These are phyloP conservation scores for Thymelicus sylvestris DNA, from an alignment of 2,888 invertebrate species.

Conservation along the genomic window DNA sequence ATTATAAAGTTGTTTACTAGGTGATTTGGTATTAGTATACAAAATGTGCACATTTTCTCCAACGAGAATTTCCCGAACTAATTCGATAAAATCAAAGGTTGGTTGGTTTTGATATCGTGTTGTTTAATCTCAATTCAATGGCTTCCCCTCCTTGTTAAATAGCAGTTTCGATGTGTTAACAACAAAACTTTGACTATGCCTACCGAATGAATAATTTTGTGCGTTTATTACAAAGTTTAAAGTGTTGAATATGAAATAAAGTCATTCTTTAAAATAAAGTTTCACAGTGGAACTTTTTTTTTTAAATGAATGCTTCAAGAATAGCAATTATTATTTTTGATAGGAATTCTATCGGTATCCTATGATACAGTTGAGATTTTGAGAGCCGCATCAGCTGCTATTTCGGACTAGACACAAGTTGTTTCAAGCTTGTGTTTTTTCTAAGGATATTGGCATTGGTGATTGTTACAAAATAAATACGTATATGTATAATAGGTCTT, in stretches of 20 bases:
- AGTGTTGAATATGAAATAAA: not conserved
- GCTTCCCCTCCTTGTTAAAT: slow-evolving; percentile 73
- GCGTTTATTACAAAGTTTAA: slow-evolving; percentile 11
- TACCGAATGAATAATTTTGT: slow-evolving; percentile 55
- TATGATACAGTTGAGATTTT: too few relatives aligned
- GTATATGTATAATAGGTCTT: too few relatives aligned
- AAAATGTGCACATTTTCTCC: slow-evolving; percentile 41
- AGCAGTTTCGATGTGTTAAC: slow-evolving; percentile 79
- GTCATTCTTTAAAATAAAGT: not conserved
- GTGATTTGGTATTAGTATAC: slow-evolving; percentile 12
- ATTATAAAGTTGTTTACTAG: slow-evolving; percentile 1
- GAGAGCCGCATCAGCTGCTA: too few relatives aligned
- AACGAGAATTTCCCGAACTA: slow-evolving; percentile 60
- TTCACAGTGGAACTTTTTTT: not conserved
- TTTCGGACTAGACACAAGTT: too few relatives aligned
- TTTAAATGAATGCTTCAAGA: too few relatives aligned
- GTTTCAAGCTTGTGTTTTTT: too few relatives aligned
- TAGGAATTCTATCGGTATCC: too few relatives aligned
- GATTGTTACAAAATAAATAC: too few relatives aligned
- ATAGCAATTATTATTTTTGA: too few relatives aligned
- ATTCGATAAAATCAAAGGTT: slow-evolving; percentile 76
- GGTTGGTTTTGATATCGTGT: slow-evolving; percentile 70
- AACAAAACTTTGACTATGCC: slow-evolving; percentile 52
- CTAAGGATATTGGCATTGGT: too few relatives aligned
- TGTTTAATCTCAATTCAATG: slow-evolving; percentile 79